Evolutionary conservation across 1,140 invertebrate species (phyloP).

Genomic region (Plodia interpunctella): DNA sequence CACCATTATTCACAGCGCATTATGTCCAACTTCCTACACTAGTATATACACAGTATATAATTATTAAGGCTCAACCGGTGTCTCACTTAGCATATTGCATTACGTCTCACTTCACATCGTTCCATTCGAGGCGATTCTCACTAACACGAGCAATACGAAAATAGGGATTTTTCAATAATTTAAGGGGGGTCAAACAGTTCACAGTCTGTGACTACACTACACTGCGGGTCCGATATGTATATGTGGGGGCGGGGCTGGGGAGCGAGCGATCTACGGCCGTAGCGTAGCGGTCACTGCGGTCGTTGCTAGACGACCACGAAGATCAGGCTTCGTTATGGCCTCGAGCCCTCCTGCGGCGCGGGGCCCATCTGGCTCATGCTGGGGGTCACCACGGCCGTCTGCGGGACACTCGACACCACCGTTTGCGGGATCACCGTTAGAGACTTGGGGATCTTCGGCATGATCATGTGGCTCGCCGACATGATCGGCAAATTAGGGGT

Average conservation of each 20-base stretch:
- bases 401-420: constrained; percentile 14
- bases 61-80: constrained; percentile 70
- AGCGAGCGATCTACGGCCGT: constrained; percentile 4
- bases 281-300: constrained; percentile 15
- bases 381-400: constrained; percentile 9
- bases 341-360: constrained; percentile 21
- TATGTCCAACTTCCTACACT: constrained; percentile 42
- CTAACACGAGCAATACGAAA: constrained; percentile 35
- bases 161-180: constrained; percentile 34
- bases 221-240: constrained; percentile 20
- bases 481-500: constrained; percentile 28
- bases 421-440: constrained; percentile 73
- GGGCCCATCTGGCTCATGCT: no score
- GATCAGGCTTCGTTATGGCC: constrained; percentile 60
- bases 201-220: constrained; percentile 21
- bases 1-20: constrained; percentile 54
- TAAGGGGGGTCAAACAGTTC: constrained; percentile 21
- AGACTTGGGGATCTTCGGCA: constrained; percentile 87
- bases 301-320: constrained; percentile 51
- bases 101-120: constrained; percentile 16
- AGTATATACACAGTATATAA: constrained; percentile 67
- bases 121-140: constrained; percentile 26
- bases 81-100: constrained; percentile 45
- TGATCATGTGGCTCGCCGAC: constrained; percentile 30
- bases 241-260: neutral